A percentile compares a stretch with the other conserved stretches of the same genome.
These are phyloP conservation scores for Drosophila oshimai DNA, from an alignment of 1,140 invertebrate genomes.

Conservation along the genomic window DNA sequence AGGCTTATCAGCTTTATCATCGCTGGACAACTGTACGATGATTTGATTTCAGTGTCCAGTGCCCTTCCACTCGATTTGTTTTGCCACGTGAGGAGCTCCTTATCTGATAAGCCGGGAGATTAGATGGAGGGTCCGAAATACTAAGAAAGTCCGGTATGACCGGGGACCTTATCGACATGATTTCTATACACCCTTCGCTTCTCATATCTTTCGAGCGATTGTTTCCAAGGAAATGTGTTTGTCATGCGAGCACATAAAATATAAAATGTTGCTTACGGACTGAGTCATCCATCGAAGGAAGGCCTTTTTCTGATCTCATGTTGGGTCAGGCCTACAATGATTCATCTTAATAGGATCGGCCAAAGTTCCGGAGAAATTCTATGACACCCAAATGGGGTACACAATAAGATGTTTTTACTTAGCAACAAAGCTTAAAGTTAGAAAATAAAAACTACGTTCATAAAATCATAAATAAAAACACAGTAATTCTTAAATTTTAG, in stretches of 20 bases:
- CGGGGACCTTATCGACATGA: neutral
- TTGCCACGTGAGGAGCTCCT: neutral
- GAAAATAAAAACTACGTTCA: no score
- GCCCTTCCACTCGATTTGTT: neutral
- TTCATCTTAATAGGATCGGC: neutral
- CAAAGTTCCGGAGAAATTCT: neutral
- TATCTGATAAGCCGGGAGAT: neutral
- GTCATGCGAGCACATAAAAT: neutral
- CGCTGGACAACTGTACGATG: neutral
- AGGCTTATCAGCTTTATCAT: no score
- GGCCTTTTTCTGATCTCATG: neutral
- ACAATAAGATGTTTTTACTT: no score
- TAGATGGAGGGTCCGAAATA: neutral
- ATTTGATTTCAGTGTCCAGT: neutral
- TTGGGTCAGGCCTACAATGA: neutral
- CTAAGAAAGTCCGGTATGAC: neutral
- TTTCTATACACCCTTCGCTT: neutral
- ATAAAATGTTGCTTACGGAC: no score
- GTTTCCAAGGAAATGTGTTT: neutral
- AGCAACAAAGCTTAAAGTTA: no score
- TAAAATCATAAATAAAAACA: neutral
- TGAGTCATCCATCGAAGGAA: neutral
- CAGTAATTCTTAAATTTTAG: neutral
- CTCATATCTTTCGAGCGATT: neutral
- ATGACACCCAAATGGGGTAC: no score